Evolutionary conservation across 2,888 invertebrate genomes (phyloP).

Genomic region (Chloroclysta siterata): DNA sequence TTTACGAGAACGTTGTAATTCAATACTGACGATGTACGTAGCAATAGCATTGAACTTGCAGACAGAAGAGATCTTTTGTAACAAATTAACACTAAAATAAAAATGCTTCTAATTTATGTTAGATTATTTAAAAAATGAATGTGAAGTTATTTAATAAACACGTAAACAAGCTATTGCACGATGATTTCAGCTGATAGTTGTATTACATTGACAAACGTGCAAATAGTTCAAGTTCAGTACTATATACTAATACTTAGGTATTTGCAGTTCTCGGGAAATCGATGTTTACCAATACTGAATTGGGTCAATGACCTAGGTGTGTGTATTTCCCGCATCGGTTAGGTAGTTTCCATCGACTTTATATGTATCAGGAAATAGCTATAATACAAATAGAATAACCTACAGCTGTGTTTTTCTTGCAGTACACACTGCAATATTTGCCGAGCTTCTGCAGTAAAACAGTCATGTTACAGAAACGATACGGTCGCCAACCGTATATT

Average conservation of each 20-base stretch:
- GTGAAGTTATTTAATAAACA: background rate
- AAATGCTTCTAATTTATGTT: no score
- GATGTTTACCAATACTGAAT: constrained; percentile 24
- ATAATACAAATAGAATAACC: no score
- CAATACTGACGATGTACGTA: background rate
- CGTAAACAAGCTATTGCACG: background rate
- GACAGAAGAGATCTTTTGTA: background rate
- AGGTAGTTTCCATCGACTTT: background rate
- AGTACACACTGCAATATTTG: background rate
- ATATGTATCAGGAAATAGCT: background rate
- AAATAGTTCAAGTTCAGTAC: constrained; percentile 29
- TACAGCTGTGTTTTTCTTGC: no score
- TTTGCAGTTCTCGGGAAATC: constrained; percentile 29
- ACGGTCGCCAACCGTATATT: background rate
- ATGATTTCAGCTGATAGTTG: background rate
- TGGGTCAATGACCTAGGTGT: constrained; percentile 23
- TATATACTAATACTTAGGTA: constrained; percentile 14
- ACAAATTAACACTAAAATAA: background rate
- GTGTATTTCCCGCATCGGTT: background rate
- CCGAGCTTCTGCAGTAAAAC: background rate
- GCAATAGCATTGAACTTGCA: background rate
- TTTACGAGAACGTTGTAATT: no score
- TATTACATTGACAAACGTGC: constrained; percentile 2
- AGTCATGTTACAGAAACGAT: background rate
- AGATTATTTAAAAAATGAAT: background rate